Evolutionary conservation across 1,140 invertebrate genomes (phyloP), one percentile per base, ranked within the genome.

Genomic region (Alviniconcha marisindica): DNA sequence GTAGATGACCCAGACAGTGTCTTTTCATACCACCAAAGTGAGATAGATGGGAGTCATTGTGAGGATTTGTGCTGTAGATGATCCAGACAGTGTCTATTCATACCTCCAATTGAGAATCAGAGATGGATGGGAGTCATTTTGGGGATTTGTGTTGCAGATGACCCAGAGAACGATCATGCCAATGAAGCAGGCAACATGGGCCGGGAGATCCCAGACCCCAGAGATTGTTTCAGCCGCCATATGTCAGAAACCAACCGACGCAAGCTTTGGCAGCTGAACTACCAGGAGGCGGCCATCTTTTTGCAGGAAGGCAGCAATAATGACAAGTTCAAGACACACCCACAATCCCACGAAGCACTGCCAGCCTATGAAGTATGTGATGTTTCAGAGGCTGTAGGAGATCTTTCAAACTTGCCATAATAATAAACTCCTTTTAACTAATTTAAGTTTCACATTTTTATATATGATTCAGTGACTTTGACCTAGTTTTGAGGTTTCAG

Each of bases 271-370:
- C 95, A 96, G 91, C 96, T 97, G 95, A 97, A 97, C 93, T 98
- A 97, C 93, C 96, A 97, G 89, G 97, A 98, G 91, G 96, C 97
- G 66, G 96, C 97, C 77, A 97, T 97, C 77, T 93, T 88, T 82
- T 85, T 92, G 88, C 66, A 97, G 96, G 97, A 98, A 95, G 97
- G 97, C 18, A 95, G 95, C 93, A 97, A 98, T 90, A 98, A 98
- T 94, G 97, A 98, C 92, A 98, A 98, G 92, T 98, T 97, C 91
- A 96, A 96, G 89, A 97, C 96, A 7, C 97, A 98, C 93, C 97
- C 97, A 0, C 95, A 95, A 60, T 96, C 96, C 91, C 96, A 96
- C 36, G 95, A 96, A 89, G 96, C 97, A 90, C 93, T 98, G 76
- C 97, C 97, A 15, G 96, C 97, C 0, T 98, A 98, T 92, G 94